A percentile compares a stretch with the other conserved stretches of the same genome.
Evolutionary conservation across 2,888 invertebrate species (phyloP).

Genomic region (Emmelina monodactyla): DNA sequence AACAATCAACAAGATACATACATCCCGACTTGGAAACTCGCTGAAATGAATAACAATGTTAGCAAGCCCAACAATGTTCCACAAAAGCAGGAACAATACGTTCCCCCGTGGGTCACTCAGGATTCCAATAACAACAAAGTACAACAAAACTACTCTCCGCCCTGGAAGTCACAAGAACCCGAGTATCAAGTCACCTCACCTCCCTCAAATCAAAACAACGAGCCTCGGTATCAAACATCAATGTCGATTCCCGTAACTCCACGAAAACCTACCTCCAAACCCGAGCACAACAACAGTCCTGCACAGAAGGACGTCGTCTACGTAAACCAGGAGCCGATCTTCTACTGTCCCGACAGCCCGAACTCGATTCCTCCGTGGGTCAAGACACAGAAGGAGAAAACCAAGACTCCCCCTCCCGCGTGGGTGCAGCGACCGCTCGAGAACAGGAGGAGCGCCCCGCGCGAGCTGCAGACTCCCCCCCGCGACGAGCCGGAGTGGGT

Average conservation of each 20-base stretch:
- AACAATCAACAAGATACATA: slow-evolving; percentile 33
- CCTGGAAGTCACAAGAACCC: slow-evolving; percentile 34
- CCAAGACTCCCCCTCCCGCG: slow-evolving; percentile 54
- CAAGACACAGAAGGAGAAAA: slow-evolving; percentile 55
- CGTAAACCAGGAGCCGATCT: slow-evolving; percentile 53
- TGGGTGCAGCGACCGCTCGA: slow-evolving; percentile 54
- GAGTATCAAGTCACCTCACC: slow-evolving; percentile 24
- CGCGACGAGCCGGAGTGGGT: slow-evolving; percentile 59
- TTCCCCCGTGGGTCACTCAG: slow-evolving; percentile 32
- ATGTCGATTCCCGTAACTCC: slow-evolving; percentile 58
- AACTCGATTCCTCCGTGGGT: slow-evolving; percentile 56
- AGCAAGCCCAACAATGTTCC: slow-evolving; percentile 33
- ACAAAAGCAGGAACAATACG: slow-evolving; percentile 29
- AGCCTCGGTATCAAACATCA: slow-evolving; percentile 50
- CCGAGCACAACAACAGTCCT: slow-evolving; percentile 33
- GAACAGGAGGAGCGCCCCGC: slow-evolving; percentile 36
- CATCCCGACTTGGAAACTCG: slow-evolving; percentile 41
- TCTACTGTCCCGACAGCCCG: slow-evolving; percentile 52
- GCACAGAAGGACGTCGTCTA: slow-evolving; percentile 51
- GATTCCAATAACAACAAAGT: slow-evolving; percentile 41
- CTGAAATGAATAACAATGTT: slow-evolving; percentile 34
- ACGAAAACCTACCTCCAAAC: slow-evolving; percentile 36
- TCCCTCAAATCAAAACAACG: slow-evolving; percentile 25
- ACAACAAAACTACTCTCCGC: slow-evolving; percentile 28
- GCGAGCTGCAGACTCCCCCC: slow-evolving; percentile 49